Percentiles rank a stretch among this genome's conserved stretches.
Conservation (phyloP, 2,113 vertebrate species). For the Antigone vipio region DNA sequence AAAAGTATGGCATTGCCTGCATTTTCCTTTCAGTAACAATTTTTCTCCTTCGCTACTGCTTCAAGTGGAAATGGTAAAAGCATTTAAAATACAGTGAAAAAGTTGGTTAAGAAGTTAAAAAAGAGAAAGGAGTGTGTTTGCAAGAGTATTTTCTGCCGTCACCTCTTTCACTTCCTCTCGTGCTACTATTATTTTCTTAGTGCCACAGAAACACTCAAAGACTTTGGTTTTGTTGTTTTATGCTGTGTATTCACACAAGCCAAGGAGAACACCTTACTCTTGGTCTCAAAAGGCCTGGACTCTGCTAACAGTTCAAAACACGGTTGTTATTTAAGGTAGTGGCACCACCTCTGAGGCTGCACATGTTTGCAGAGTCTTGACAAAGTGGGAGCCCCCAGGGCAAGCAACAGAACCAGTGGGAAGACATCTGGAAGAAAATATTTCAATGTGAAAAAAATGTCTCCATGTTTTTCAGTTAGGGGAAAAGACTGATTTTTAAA, state of each 20-base stretch:
- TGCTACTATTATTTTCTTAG: background rate
- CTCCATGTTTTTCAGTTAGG: background rate
- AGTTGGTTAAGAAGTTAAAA: background rate
- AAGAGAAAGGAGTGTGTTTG: background rate
- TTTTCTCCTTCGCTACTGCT: background rate
- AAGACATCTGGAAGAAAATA: background rate
- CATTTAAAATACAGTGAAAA: background rate
- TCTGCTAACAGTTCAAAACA: background rate
- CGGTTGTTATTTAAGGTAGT: background rate
- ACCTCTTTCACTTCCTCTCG: background rate
- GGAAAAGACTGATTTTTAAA: background rate
- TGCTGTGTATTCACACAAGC: background rate
- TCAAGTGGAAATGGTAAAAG: background rate
- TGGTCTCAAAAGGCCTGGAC: background rate
- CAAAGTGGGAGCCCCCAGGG: background rate
- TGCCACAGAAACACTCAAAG: background rate
- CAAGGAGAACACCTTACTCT: background rate
- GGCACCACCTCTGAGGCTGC: background rate
- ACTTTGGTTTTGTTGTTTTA: background rate
- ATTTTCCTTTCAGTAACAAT: background rate
- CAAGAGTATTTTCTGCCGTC: background rate
- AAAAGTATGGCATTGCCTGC: background rate
- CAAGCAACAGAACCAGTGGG: background rate
- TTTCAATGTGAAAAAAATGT: background rate
- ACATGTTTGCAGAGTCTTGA: background rate